Evolutionary conservation across 2,113 vertebrate species (phyloP).

Genomic region (Tetrax tetrax): DNA sequence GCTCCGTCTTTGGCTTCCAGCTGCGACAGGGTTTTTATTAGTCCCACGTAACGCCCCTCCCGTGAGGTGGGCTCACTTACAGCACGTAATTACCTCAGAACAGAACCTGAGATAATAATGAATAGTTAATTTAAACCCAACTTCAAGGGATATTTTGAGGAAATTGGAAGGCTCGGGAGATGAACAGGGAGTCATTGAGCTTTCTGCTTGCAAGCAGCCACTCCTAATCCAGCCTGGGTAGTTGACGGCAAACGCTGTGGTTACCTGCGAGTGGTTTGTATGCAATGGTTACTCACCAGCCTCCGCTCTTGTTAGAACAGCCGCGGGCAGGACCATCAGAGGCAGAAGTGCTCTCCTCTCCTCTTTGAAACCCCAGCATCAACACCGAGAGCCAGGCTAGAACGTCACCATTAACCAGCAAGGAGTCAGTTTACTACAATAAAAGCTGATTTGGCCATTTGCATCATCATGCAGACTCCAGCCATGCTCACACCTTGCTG

Average conservation of each 20-base stretch:
- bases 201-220: neutral
- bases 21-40: rapidly evolving
- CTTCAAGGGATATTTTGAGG: neutral
- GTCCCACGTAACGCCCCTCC: neutral
- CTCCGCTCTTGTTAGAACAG: neutral
- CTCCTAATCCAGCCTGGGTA: neutral
- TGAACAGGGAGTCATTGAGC: neutral
- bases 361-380: neutral
- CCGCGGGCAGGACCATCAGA: neutral
- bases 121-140: neutral
- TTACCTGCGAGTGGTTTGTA: neutral
- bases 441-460: neutral
- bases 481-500: neutral
- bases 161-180: neutral
- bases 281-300: neutral
- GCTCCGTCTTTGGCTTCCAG: neutral
- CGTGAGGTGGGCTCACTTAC: neutral
- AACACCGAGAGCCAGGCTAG: neutral
- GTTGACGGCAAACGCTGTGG: neutral
- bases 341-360: neutral
- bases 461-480: neutral
- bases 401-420: rapidly evolving
- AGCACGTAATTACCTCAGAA: too few species aligned
- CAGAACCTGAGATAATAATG: neutral
- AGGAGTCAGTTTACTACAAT: neutral